phyloP scores from a whole-genome alignment of 2,797 vertebrate genomes.

The Amazona ochrocephala region DNA sequence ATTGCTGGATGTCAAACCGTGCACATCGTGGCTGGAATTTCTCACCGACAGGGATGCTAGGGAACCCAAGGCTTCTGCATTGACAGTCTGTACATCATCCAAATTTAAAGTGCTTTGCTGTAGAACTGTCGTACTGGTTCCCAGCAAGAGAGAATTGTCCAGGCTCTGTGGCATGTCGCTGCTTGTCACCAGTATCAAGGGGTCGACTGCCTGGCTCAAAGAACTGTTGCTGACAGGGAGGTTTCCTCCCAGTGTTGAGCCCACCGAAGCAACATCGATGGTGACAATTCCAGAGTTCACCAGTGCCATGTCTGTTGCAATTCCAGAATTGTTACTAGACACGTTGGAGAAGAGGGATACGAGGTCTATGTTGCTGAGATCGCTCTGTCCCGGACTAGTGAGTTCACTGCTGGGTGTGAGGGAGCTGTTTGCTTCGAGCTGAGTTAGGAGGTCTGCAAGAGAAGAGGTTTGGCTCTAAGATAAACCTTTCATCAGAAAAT shows the following conservation, averaged over 20 bases:
- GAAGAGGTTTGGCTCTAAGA: not conserved
- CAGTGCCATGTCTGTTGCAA: constrained; percentile 86
- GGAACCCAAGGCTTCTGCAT: constrained; percentile 86
- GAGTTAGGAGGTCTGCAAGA: constrained; percentile 87
- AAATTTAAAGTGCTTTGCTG: constrained; percentile 87
- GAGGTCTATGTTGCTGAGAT: constrained; percentile 89
- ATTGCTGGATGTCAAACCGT: constrained; percentile 81
- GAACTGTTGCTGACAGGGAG: constrained; percentile 70
- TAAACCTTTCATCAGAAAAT: not conserved
- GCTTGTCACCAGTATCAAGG: constrained; percentile 87
- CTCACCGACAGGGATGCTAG: constrained; percentile 85
- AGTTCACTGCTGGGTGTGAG: constrained; percentile 93
- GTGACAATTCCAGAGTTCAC: constrained; percentile 92
- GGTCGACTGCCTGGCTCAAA: constrained; percentile 85
- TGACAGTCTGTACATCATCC: constrained; percentile 90
- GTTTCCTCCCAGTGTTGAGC: constrained; percentile 79
- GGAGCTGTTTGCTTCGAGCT: constrained; percentile 87
- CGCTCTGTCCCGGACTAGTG: constrained; percentile 84
- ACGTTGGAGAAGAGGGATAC: constrained; percentile 90
- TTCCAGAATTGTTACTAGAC: constrained; percentile 75
- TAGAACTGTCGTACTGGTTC: constrained; percentile 78
- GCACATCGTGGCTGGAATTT: constrained; percentile 78
- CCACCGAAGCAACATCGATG: constrained; percentile 88
- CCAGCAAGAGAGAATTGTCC: constrained; percentile 83
- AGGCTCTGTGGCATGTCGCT: constrained; percentile 83